Evolutionary conservation across 1,140 invertebrate species (phyloP).

Genomic region (Drosophila pachea): DNA sequence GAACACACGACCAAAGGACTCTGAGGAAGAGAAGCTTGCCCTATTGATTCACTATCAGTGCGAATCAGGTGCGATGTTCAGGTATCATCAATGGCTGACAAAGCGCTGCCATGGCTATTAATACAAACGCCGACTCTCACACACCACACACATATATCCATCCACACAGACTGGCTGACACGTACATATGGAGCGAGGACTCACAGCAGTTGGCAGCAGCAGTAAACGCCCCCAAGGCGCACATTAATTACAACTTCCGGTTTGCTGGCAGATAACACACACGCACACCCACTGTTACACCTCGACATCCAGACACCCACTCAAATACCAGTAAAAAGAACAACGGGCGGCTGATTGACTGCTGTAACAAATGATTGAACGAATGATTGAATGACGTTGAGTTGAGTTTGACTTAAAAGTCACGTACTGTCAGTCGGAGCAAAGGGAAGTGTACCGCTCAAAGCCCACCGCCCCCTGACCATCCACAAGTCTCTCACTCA

Average conservation of each 20-base stretch:
- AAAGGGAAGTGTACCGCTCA: not conserved
- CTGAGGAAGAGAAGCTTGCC: slow-evolving; percentile 21
- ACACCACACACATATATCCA: no score
- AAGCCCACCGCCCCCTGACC: no score
- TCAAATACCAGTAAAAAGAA: slow-evolving; percentile 11
- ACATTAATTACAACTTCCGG: slow-evolving; percentile 76
- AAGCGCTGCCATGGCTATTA: slow-evolving; percentile 36
- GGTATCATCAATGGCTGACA: slow-evolving; percentile 33
- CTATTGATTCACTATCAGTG: slow-evolving; percentile 36
- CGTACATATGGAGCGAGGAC: not conserved
- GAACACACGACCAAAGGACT: not conserved
- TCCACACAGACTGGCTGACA: not conserved
- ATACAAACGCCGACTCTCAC: slow-evolving; percentile 14
- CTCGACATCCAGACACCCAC: no score
- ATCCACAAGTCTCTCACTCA: no score
- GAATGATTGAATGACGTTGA: slow-evolving; percentile 42
- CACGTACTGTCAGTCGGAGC: slow-evolving; percentile 43
- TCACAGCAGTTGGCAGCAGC: slow-evolving; percentile 43
- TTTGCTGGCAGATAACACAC: slow-evolving; percentile 33
- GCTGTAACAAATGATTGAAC: slow-evolving; percentile 57
- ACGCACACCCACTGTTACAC: not conserved
- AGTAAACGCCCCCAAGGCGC: slow-evolving; percentile 65
- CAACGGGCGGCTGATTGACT: slow-evolving; percentile 60
- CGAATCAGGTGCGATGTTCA: slow-evolving; percentile 27
- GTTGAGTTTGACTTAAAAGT: slow-evolving; percentile 62